phyloP scores from a whole-genome alignment of 2,113 vertebrate genomes.

The Tympanuchus pallidicinctus region DNA sequence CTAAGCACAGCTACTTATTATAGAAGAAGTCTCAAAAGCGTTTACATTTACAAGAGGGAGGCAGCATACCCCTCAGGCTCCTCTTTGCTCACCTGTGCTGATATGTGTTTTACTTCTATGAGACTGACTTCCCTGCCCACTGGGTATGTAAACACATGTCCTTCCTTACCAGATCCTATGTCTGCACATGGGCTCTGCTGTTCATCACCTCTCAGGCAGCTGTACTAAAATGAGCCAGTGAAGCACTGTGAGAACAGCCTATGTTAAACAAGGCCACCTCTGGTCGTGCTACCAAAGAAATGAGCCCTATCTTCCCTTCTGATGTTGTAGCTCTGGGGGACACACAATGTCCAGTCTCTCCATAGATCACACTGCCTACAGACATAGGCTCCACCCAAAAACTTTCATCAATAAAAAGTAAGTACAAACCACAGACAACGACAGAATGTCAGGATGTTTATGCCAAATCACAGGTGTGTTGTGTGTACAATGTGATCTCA shows the following conservation, averaged over 20 bases:
- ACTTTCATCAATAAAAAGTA: neutral
- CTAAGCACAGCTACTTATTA: neutral
- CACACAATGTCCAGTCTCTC: neutral
- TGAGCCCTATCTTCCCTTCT: neutral
- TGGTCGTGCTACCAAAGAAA: neutral
- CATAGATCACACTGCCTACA: neutral
- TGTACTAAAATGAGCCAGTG: accelerated
- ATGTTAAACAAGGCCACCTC: neutral
- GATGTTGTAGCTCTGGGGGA: neutral
- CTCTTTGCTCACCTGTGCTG: neutral
- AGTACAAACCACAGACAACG: neutral
- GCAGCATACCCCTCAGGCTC: neutral
- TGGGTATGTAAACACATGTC: neutral
- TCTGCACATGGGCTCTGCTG: neutral
- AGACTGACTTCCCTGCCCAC: neutral
- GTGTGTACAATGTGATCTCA: neutral
- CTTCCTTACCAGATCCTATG: neutral
- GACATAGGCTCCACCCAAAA: neutral
- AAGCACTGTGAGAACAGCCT: neutral
- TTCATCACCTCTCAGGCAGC: neutral
- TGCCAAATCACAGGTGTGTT: neutral
- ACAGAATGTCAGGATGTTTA: neutral
- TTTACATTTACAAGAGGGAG: neutral
- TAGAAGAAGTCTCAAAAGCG: neutral
- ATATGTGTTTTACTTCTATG: neutral